Evolutionary conservation across 2,113 vertebrate genomes (phyloP), one percentile per base, ranked within the genome.

Genomic region (Craseonycteris thonglongyai): DNA sequence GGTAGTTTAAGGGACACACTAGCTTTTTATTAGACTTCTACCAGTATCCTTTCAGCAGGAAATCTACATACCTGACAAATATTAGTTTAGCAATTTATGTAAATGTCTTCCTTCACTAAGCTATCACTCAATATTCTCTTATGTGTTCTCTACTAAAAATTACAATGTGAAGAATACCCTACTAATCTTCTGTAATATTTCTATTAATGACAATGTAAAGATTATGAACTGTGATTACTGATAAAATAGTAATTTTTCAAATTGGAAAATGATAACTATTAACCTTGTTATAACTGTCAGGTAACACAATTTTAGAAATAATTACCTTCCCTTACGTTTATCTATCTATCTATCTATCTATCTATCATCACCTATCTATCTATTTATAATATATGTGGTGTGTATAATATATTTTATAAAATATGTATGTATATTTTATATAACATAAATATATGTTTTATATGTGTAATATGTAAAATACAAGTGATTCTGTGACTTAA

Each of bases 31-130:
- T 96, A 96, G 96, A 94, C 94, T 63, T 88, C 93, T 96, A 93
- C 90, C 94, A 94, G 83, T 94, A 83, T 94, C 93, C 91, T 94
- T 95, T 92, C 94, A 96, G 82, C 88, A 96, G 94, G 94, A 96
- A 97, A 96, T 97, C 95, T 96, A 94, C 95, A 96, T 91, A 96
- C 95, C 95, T 97, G 96, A 95, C 91, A 97, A 96, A 97, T 91
- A 94, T 88, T 92, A 96, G 91, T 93, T 96, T 85, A 94, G 89
- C 86, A 96, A 96, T 91, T 96, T 97, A 90, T 97, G 96, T 93
- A 85, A 88, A 81, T 93, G 94, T 28, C 51, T 95, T 78, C 88
- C 68, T 88, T 85, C 79, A 93, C 47, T 82, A 94, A 89, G 66
- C 96, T 95, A 93, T 95, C 93, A 92, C 80, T 93, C 89, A 89